Evolutionary conservation across 1,140 invertebrate genomes (phyloP), one percentile per base, ranked within the genome.

Genomic region (Habropoda laboriosa): DNA sequence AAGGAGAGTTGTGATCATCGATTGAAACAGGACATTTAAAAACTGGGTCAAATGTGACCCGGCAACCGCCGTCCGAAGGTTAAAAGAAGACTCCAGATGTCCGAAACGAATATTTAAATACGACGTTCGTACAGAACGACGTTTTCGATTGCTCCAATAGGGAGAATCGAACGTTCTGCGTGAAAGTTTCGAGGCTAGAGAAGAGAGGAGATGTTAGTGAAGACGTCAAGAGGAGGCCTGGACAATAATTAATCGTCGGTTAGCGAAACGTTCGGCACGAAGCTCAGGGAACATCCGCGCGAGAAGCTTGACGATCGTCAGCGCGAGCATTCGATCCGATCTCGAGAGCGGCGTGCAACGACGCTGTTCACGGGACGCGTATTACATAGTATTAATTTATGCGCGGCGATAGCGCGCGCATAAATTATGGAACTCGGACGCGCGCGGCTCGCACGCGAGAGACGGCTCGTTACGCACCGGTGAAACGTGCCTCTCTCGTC

Each of bases 381-480:
- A 75, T 64, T 64, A 75, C 47, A 75, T 45, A 55, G 60, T 83
- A 83, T 82, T 82, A 83, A 83, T 82, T 83, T 82, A 83, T 78
- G 53, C 47, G 35, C 30, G 32, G 47, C 73, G 53, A 66, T 70
- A 72, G 0, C 64, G 72, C 47, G 61, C n/a, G 55, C 57, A 55
- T 81, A 83, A 83, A 83, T 83, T 82, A 79, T 32, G 40, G 71
- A 47, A 82, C 18, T 73, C 61, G 64, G 64, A 70, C 73, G 67
- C 64, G 24, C 58, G 53, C 51, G 57, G 45, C 47, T 30, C 47
- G 32, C 74, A 73, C 55, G 74, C 47, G 70, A 38, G 70, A 38
- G 67, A 81, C 66, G 51, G 42, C 80, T 81, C 79, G 64, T 81
- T 83, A 81, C 64, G 72, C 72, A 55, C 21, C 58, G 53, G 30